Conservation (phyloP, 2,888 invertebrate genomes). For the Xylota segnis region DNA sequence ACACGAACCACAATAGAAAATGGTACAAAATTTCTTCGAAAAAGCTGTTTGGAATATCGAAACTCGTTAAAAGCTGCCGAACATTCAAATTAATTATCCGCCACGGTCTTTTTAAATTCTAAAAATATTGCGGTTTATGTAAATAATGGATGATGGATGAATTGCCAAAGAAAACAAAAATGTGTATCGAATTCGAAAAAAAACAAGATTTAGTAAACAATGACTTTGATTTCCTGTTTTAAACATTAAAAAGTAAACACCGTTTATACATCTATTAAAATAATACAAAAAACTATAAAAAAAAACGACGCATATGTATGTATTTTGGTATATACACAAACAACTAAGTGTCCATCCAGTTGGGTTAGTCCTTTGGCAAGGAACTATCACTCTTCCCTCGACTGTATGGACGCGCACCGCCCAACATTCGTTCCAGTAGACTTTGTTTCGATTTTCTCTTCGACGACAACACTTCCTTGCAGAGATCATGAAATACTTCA, state of each 20-base stretch:
- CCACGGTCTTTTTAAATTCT: background rate
- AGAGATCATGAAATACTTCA: slow-evolving; percentile 93
- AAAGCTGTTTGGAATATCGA: slow-evolving; percentile 2
- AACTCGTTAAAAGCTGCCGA: slow-evolving; percentile 4
- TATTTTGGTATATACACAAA: background rate
- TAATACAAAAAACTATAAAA: slow-evolving; percentile 12
- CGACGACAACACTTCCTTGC: slow-evolving; percentile 91
- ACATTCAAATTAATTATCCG: background rate
- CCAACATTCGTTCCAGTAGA: slow-evolving; percentile 92
- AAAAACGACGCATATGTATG: background rate
- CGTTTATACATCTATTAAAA: slow-evolving; percentile 1
- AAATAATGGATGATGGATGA: background rate
- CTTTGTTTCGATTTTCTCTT: slow-evolving; percentile 94
- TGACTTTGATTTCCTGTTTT: background rate
- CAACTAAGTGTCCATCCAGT: background rate
- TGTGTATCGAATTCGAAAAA: background rate
- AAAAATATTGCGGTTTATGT: background rate
- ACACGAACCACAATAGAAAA: background rate
- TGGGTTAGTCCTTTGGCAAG: slow-evolving; percentile 90
- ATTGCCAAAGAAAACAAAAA: background rate
- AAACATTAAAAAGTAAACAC: background rate
- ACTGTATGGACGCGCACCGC: slow-evolving; percentile 90
- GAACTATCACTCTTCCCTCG: slow-evolving; percentile 96
- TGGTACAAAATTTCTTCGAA: slow-evolving; percentile 10
- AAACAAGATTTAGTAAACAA: slow-evolving; percentile 18